These are phyloP conservation scores for Lissocephala sabroskyi DNA, from an alignment of 2,888 invertebrate species.

Conservation along the genomic window DNA sequence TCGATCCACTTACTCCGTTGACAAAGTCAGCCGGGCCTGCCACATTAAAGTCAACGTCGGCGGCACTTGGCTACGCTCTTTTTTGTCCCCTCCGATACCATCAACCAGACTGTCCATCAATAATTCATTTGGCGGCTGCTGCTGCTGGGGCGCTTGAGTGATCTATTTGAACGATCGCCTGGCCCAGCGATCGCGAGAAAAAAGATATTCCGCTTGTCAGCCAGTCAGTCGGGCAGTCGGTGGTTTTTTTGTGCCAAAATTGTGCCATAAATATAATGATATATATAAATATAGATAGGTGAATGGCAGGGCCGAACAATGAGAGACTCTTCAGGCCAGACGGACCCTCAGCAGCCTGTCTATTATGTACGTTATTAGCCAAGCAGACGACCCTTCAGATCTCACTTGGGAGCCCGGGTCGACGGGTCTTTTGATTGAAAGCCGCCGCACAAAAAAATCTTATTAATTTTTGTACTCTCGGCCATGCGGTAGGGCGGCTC, in stretches of 20 bases:
- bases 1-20: constrained; percentile 33
- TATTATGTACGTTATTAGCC: constrained; percentile 20
- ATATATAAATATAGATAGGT: constrained; percentile 17
- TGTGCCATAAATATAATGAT: constrained; percentile 62
- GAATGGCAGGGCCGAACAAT: not conserved
- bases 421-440: constrained; percentile 65
- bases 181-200: constrained; percentile 54
- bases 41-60: constrained; percentile 53
- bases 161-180: too few relatives aligned
- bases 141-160: constrained; percentile 32
- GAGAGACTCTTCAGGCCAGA: not conserved
- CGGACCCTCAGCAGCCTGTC: not conserved
- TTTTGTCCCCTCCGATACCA: too few relatives aligned
- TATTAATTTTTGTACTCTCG: constrained; percentile 48
- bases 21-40: constrained; percentile 29
- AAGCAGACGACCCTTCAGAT: constrained; percentile 50
- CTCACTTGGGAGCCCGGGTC: too few relatives aligned
- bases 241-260: constrained; percentile 49
- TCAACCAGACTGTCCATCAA: constrained; percentile 34
- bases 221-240: constrained; percentile 36
- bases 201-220: constrained; percentile 62
- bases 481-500: constrained; percentile 62
- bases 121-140: constrained; percentile 58
- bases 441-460: constrained; percentile 56
- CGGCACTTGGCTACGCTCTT: constrained; percentile 5